Evolutionary conservation across 2,797 vertebrate genomes (phyloP).

Genomic region (Halcyon smyrnensis): DNA sequence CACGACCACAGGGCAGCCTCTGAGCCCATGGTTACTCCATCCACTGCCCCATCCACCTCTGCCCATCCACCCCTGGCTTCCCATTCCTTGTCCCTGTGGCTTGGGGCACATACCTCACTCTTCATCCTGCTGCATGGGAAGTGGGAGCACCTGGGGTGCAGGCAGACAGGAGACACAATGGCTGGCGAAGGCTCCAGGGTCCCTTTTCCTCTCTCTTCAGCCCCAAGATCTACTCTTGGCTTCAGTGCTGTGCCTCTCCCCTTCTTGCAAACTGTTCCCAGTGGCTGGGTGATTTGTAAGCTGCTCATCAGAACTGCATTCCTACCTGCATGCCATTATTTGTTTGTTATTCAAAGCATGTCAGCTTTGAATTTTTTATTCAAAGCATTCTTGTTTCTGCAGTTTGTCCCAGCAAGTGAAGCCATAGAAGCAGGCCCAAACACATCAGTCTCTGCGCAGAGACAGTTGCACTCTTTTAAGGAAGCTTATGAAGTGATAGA

Average conservation of each 20-base stretch:
- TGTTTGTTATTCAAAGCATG: slow-evolving; percentile 41
- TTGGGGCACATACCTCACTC: not conserved
- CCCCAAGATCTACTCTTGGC: fast-evolving
- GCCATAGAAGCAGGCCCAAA: not conserved
- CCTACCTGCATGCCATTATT: not conserved
- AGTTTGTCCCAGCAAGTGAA: not conserved
- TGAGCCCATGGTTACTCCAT: not conserved
- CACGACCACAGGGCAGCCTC: fast-evolving
- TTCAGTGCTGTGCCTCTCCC: not conserved
- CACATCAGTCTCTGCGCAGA: not conserved
- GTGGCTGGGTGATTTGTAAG: not conserved
- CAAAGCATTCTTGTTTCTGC: slow-evolving; percentile 31
- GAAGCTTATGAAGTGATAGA: not conserved
- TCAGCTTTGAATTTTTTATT: slow-evolving; percentile 31
- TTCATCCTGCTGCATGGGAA: not conserved
- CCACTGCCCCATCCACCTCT: fast-evolving
- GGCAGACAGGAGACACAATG: fast-evolving
- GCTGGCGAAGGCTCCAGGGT: not conserved
- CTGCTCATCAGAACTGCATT: not conserved
- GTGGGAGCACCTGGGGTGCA: fast-evolving
- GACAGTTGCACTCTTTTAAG: not conserved
- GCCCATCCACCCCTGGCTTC: not conserved
- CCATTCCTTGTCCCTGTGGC: no score
- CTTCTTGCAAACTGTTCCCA: not conserved
- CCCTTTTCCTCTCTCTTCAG: fast-evolving